phyloP scores from a whole-genome alignment of 1,140 invertebrate species.

The Bombus huntii region DNA sequence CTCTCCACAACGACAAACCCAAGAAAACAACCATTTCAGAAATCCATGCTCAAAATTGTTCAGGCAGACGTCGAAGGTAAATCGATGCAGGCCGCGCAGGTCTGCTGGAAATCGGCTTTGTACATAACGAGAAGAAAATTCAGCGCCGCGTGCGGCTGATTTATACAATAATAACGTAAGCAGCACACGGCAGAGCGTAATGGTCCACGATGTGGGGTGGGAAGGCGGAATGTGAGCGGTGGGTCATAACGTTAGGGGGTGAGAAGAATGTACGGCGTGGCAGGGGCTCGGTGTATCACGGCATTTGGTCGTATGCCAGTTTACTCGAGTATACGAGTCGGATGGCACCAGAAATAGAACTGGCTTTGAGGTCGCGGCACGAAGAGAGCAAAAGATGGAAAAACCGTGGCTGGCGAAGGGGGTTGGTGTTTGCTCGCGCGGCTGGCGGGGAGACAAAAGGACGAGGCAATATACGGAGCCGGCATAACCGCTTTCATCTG shows the following conservation, averaged over 20 bases:
- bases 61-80: not conserved
- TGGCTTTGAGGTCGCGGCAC: conserved; percentile 69
- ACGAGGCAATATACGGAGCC: conserved; percentile 63
- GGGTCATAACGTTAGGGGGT: conserved; percentile 63
- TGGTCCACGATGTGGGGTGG: conserved; percentile 34
- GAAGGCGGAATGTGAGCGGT: conserved; percentile 27
- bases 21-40: not conserved
- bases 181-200: conserved; percentile 51
- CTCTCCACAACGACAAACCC: no score
- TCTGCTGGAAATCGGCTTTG: conserved; percentile 15
- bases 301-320: conserved; percentile 74
- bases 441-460: conserved; percentile 68
- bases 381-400: conserved; percentile 50
- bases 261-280: conserved; percentile 60
- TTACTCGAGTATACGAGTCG: conserved; percentile 66
- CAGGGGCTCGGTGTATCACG: conserved; percentile 58
- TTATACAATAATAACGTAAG: conserved; percentile 58
- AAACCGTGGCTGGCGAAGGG: conserved; percentile 14
- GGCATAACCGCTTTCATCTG: conserved; percentile 75
- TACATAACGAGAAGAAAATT: conserved; percentile 51
- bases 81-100: not conserved
- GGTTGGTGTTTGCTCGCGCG: conserved; percentile 24
- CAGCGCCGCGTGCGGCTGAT: conserved; percentile 50
- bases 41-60: not conserved
- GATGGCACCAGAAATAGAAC: conserved; percentile 69